A percentile compares a stretch with the other conserved stretches of the same genome.
Evolutionary conservation across 1,140 invertebrate species (phyloP).

Genomic region (Sesamia nonagrioides): DNA sequence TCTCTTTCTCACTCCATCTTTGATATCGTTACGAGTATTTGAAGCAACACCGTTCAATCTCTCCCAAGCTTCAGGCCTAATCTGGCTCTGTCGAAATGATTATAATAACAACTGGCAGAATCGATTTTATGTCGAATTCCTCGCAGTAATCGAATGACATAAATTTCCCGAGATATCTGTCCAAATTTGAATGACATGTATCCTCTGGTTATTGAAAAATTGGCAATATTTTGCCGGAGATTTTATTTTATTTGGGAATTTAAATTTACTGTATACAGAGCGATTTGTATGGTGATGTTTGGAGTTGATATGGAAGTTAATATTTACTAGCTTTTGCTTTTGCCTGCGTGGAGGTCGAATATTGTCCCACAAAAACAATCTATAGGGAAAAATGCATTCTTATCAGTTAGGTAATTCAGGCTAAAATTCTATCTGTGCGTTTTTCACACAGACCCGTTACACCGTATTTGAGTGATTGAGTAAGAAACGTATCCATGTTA

Average conservation of each 20-base stretch:
- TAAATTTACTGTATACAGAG: too few species aligned
- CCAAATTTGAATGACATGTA: conserved; percentile 16
- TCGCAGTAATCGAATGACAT: conserved; percentile 35
- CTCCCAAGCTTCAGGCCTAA: neutral
- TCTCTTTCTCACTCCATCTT: neutral
- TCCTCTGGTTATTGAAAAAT: neutral
- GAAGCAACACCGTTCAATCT: conserved; percentile 1
- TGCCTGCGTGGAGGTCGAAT: too few species aligned
- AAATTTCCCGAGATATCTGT: conserved; percentile 16
- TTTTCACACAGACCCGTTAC: too few species aligned
- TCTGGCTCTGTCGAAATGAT: neutral
- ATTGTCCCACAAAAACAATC: too few species aligned
- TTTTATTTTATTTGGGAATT: neutral
- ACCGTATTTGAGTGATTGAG: too few species aligned
- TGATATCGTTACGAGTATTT: neutral
- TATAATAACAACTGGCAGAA: conserved; percentile 17
- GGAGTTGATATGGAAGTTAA: too few species aligned
- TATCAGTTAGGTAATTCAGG: too few species aligned
- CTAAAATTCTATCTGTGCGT: too few species aligned
- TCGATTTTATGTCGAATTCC: conserved; percentile 35
- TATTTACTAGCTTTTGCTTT: too few species aligned
- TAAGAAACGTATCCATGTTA: too few species aligned
- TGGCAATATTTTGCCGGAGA: neutral
- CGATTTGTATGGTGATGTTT: too few species aligned
- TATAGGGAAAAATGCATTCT: too few species aligned